Base-by-base conservation (phyloP, 2,113 vertebrate genomes). In the Corvus cornix region DNA sequence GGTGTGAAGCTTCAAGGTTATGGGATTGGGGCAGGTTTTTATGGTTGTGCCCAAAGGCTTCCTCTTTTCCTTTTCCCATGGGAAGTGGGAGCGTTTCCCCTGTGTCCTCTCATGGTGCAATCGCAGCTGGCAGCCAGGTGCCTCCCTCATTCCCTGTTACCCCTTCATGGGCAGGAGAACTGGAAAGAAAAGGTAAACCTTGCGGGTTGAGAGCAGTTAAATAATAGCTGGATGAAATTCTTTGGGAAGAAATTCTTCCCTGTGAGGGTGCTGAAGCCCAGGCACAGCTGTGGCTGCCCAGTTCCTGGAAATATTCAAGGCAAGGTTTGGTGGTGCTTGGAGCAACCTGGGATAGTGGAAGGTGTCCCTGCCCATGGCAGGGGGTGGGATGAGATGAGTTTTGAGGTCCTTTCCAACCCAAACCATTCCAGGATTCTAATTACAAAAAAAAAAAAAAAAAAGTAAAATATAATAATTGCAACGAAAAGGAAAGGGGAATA, bases 71-170 rank as follows among this genome's bases (percentile, higher is more conserved):
- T 72, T 58, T 8, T n/a, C 23, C 56, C 2, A 0, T 30, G 78
- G 70, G 55, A 60, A n/a, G 31, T 31, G 48, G 48, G 44, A 51
- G 3, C 1, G 0, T 51, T 70, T 60, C 15, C 27, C 10, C 3
- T 0, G 3, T 18, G 43, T 31, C 33, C 53, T 23, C 17, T 19
- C 0, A 1, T 66, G 76, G 60, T 59, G 37, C 16, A 31, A 21
- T 51, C 51, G 60, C 70, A 84, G 31, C 35, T 81, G 64, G 2
- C 21, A 43, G 73, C 15, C 55, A 33, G 19, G 43, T 27, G 22
- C 43, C 21, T 56, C 26, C 52, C 69, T 82, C 23, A 4, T 24
- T 67, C 68, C 60, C 51, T 39, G 5, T 17, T 17, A 21, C 4
- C 11, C n/a, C 62, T 89, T 16, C 39, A 41, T 3, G 9, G 13